A percentile compares a stretch with the other conserved stretches of the same genome.
Evolutionary conservation across 2,797 vertebrate species (phyloP).

Genomic region (Hybognathus amarus): DNA sequence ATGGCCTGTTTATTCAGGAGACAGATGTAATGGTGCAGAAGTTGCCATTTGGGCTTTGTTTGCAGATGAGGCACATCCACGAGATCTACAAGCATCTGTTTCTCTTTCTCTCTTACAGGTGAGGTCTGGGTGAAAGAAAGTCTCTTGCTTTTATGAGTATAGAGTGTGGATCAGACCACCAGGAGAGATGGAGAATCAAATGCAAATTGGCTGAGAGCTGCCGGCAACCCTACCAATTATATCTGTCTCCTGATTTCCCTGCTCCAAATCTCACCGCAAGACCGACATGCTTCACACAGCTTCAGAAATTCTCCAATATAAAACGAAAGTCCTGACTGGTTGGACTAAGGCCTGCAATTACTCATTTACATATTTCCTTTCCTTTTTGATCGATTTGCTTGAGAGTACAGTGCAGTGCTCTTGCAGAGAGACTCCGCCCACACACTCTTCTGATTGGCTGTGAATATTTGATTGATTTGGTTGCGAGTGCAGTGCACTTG

Average conservation of each 20-base stretch:
- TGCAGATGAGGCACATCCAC: neutral
- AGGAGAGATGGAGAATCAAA: neutral
- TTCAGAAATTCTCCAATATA: neutral
- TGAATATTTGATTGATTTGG: too few relatives aligned
- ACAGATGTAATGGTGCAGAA: neutral
- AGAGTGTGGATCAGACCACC: neutral
- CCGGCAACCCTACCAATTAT: neutral
- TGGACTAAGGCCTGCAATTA: neutral
- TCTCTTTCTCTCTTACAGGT: conserved; percentile 12
- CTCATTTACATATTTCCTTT: neutral
- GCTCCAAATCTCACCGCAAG: neutral
- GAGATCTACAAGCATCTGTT: neutral
- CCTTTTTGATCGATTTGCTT: too few relatives aligned
- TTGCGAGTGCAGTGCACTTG: too few relatives aligned
- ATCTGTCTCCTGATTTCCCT: neutral
- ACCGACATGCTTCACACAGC: neutral
- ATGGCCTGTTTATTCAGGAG: neutral
- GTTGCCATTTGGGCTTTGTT: neutral
- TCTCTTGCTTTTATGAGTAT: neutral
- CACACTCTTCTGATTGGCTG: too few relatives aligned
- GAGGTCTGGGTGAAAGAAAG: neutral
- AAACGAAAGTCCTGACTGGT: neutral
- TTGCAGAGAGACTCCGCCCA: too few relatives aligned
- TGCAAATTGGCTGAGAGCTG: neutral
- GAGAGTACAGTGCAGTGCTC: rapidly evolving